These are phyloP conservation scores for Spisula solida DNA, from an alignment of 2,888 invertebrate genomes.

Conservation along the genomic window DNA sequence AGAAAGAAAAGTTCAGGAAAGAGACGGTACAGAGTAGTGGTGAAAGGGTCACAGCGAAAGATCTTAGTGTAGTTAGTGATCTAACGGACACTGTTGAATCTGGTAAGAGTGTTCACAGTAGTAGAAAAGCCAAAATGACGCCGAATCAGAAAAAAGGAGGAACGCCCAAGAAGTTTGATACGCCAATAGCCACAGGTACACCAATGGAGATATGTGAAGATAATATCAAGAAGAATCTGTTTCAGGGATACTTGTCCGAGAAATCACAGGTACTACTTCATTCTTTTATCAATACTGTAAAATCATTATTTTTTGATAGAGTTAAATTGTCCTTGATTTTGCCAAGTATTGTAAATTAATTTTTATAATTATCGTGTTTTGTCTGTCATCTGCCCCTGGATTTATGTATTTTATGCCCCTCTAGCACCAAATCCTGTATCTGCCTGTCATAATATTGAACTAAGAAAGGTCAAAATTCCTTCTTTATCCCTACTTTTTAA, in stretches of 20 bases:
- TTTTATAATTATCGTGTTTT: too few relatives aligned
- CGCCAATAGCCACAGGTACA: background rate
- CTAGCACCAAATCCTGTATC: too few relatives aligned
- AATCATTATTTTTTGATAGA: too few relatives aligned
- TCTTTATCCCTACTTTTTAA: too few relatives aligned
- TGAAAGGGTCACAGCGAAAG: background rate
- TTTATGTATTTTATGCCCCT: too few relatives aligned
- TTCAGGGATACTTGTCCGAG: slow-evolving; percentile 33
- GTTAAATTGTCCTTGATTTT: too few relatives aligned
- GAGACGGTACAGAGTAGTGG: background rate
- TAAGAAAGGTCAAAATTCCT: too few relatives aligned
- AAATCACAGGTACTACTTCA: background rate
- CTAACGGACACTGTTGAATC: slow-evolving; percentile 4
- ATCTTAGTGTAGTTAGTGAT: slow-evolving; percentile 9
- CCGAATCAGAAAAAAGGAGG: background rate
- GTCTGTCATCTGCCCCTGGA: too few relatives aligned
- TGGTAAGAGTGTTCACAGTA: background rate
- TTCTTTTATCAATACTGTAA: too few relatives aligned
- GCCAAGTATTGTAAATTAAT: too few relatives aligned
- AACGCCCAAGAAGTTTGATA: background rate
- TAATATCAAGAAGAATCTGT: slow-evolving; percentile 40
- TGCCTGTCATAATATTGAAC: too few relatives aligned
- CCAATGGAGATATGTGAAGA: background rate
- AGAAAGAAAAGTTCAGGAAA: slow-evolving; percentile 23
- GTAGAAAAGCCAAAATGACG: background rate